These are phyloP conservation scores for Trichopria drosophilae DNA, from an alignment of 2,888 invertebrate genomes.

Conservation along the genomic window DNA sequence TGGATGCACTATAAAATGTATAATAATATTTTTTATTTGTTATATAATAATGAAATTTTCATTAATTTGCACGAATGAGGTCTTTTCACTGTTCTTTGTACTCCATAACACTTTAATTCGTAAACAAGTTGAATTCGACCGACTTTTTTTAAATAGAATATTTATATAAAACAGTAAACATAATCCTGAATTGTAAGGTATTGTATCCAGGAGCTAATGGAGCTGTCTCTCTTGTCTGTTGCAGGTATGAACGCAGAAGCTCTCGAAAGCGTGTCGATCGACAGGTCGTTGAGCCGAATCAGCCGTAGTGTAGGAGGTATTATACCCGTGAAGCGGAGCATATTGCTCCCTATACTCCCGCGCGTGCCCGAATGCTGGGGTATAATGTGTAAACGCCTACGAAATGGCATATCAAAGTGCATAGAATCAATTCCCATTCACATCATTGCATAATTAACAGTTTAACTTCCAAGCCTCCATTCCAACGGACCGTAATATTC, in stretches of 20 bases:
- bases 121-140: no score
- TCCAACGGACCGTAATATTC: no score
- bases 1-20: no score
- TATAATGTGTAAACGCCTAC: constrained; percentile 16
- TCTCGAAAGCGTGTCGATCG: constrained; percentile 6
- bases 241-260: constrained; percentile 21
- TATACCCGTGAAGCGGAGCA: constrained; percentile 1
- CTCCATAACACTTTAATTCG: no score
- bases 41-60: no score
- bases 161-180: constrained; percentile 2
- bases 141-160: constrained; percentile 8
- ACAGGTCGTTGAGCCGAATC: constrained; percentile 1
- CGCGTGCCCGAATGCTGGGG: no score
- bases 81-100: no score
- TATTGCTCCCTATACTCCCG: constrained; percentile 17
- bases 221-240: constrained; percentile 29
- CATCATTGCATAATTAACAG: constrained; percentile 16
- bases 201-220: constrained; percentile 17
- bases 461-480: no score
- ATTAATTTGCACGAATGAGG: no score
- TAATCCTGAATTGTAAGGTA: constrained; percentile 2
- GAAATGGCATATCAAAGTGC: constrained; percentile 24
- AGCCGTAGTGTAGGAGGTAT: constrained; percentile 12
- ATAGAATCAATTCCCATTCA: constrained; percentile 22
- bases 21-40: no score